phyloP scores from a whole-genome alignment of 2,113 vertebrate genomes.

The Anolis carolinensis region DNA sequence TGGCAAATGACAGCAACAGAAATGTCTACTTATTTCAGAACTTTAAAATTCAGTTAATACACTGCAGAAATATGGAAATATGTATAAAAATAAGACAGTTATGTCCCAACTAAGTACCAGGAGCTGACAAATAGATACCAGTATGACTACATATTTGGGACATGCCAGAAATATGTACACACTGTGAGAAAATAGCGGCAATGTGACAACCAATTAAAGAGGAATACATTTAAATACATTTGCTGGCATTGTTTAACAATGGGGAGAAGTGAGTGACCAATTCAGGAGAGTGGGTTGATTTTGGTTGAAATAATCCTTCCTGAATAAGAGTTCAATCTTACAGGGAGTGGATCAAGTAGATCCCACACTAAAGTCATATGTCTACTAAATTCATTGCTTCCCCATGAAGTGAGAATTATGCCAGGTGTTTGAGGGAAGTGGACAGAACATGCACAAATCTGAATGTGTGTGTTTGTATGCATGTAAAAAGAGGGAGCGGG shows the following conservation, averaged over 20 bases:
- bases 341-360: not conserved
- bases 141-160: not conserved
- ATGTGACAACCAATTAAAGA: not conserved
- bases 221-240: slow-evolving; percentile 3
- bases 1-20: too few relatives aligned
- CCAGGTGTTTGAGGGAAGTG: not conserved
- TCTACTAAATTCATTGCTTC: not conserved
- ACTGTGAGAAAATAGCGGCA: not conserved
- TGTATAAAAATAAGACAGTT: not conserved
- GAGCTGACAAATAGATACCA: not conserved
- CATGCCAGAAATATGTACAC: not conserved
- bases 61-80: not conserved
- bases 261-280: not conserved
- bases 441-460: not conserved
- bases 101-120: not conserved
- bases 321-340: not conserved
- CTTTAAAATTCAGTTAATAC: not conserved
- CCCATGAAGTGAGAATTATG: not conserved
- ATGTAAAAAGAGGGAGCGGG: too few relatives aligned
- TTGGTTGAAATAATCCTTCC: not conserved
- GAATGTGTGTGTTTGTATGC: not conserved
- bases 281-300: not conserved
- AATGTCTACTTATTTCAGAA: not conserved
- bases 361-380: not conserved
- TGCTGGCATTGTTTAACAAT: not conserved